Evolutionary conservation across 2,888 invertebrate species (phyloP), one percentile per base, ranked within the genome.

Genomic region (Cancer borealis): DNA sequence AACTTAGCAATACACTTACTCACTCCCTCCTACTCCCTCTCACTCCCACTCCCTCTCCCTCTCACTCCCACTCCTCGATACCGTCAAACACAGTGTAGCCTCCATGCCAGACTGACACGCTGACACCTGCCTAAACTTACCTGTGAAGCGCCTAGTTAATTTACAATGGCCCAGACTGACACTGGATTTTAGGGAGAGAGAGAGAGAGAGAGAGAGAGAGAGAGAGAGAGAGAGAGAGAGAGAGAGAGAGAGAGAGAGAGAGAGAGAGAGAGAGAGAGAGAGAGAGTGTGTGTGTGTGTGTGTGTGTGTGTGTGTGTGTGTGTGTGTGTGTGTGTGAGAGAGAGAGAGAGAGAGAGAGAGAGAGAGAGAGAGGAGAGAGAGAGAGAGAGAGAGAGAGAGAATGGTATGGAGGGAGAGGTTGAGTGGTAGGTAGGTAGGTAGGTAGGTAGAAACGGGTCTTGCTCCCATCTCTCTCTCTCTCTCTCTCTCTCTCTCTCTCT

Each of bases 401-500:
- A 30, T 1, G 90, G 30, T 26, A 30, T 10, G 8, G 10, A 79
- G 79, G 30, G 79, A 79, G 79, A 66, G 66, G 21, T 14, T 5
- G 66, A 66, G 66, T 17, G n/a, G n/a, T 21, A 66, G 21, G 14
- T 5, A 21, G 66, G 66, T 14, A 21, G 79, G 12, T 30, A 8
- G 30, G 79, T 30, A 30, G 30, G 79, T 26, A 79, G 79, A 79
- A 79, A 79, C 79, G 79, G 14, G 79, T 79, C 79, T 26, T 12
- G 4, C 73, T 73, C 14, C 26, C 21, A 6, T 6, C 73, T 73
- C 73, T n/a, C 73, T n/a, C n/a, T n/a, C n/a, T n/a, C 73, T n/a
- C n/a, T 73, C 73, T 73, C 54, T 54, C 54, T 73, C 73, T 73
- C 73, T 73, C 73, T 73, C 73, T 73, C 73, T 73, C 73, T 73